Base-by-base conservation (phyloP, 2,113 vertebrate species). In the Mellivora capensis region DNA sequence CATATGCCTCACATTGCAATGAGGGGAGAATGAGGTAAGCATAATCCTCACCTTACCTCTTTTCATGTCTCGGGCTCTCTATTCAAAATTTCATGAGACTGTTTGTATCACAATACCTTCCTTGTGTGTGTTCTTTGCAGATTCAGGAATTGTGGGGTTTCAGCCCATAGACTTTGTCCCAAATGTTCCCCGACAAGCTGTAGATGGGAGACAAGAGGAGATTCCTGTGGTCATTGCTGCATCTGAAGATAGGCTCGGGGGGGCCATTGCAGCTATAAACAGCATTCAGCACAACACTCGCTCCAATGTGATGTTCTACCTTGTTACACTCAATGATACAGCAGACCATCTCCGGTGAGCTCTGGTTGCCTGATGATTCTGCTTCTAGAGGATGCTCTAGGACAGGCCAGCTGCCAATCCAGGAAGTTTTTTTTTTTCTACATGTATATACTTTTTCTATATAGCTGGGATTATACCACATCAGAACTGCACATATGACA, bases 201-300 rank as follows among this genome's bases (percentile, higher is more conserved):
- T 96, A 85, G 94, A 97, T 1, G 95, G 82, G 49, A 98, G 90
- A 23, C 99, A 99, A 87, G 98, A 99, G 44, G 99, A 99, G 98
- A 99, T 99, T 93, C 98, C 99, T 9, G 99, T 99, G 96, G 98
- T 99, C 97, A 99, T 99, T 96, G 99, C 99, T 18, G 99, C 99
- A 25, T 98, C 99, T 0, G 99, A 99, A 97, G 99, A 99, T 47
- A 99, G 99, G 97, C 99, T 99, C 0, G 99, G 99, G 7, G 99
- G 99, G 61, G 98, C 99, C 23, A 98, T 99, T 62, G 99, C 99
- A 94, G 99, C 99, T 76, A 99, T 99, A 97, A 99, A 99, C 98
- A 99, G 99, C 84, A 98, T 99, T 97, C 99, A 99, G 96, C 98
- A 89, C 57, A 99, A 99, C 98, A 99, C 99, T 67, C 99, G 97